phyloP scores from a whole-genome alignment of 2,113 vertebrate species.

The Coreoperca whiteheadi region DNA sequence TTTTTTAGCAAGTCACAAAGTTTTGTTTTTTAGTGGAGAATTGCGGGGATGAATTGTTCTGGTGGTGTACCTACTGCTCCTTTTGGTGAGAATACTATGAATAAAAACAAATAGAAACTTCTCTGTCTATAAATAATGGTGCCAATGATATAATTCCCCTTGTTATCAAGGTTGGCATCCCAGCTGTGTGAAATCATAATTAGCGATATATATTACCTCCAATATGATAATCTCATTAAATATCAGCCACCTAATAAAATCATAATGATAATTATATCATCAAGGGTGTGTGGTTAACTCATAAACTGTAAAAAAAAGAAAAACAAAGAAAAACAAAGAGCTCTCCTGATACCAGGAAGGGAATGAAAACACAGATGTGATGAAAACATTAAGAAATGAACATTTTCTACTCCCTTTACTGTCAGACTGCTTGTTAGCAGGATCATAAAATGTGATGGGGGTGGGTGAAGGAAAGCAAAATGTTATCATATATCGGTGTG shows the following conservation, averaged over 20 bases:
- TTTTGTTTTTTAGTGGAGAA: slow-evolving; percentile 16
- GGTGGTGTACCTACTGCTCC: neutral
- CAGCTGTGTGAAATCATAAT: slow-evolving; percentile 53
- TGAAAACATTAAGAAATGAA: neutral
- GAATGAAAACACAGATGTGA: neutral
- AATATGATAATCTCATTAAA: slow-evolving; percentile 41
- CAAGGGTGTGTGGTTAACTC: neutral
- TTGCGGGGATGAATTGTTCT: neutral
- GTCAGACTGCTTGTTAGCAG: slow-evolving; percentile 4
- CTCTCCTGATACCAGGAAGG: neutral
- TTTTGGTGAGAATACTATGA: slow-evolving; percentile 22
- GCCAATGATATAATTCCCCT: slow-evolving; percentile 20
- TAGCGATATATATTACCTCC: slow-evolving; percentile 14
- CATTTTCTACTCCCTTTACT: neutral
- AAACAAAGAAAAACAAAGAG: no score
- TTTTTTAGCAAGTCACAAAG: slow-evolving; percentile 21
- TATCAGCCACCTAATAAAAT: slow-evolving; percentile 43
- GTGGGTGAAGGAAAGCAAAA: neutral
- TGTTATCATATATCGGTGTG: neutral
- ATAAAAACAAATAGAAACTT: slow-evolving; percentile 32
- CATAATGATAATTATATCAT: slow-evolving; percentile 36
- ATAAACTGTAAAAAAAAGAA: slow-evolving; percentile 8
- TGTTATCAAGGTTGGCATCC: slow-evolving; percentile 30
- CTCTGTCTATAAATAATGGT: neutral
- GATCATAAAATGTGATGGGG: neutral